Evolutionary conservation across 2,113 vertebrate species (phyloP).

Genomic region (Oreocharis arfaki): DNA sequence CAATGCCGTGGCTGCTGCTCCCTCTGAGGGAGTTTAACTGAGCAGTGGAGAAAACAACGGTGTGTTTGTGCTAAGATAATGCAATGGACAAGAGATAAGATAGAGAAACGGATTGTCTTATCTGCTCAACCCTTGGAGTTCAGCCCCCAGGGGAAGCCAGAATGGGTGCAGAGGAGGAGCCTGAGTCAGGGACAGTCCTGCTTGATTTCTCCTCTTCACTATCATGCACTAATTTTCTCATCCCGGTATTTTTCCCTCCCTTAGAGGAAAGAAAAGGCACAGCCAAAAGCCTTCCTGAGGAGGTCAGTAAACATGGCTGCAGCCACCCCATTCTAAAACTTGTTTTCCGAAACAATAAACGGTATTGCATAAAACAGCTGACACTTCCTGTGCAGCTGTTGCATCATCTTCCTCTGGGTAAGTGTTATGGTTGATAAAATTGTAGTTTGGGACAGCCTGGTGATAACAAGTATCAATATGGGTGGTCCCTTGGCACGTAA

Average conservation of each 20-base stretch:
- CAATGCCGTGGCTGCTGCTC: not conserved
- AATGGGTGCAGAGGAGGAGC: not conserved
- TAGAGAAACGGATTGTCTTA: not conserved
- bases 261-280: not conserved
- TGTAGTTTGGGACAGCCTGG: not conserved
- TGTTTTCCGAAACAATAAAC: not conserved
- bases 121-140: not conserved
- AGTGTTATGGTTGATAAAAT: not conserved
- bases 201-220: not conserved
- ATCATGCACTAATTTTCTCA: accelerated
- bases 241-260: not conserved
- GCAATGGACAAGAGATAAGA: not conserved
- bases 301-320: not conserved
- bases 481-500: not conserved
- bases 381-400: not conserved
- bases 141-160: not conserved
- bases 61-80: not conserved
- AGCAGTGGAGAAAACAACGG: not conserved
- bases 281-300: not conserved
- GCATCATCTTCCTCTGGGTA: not conserved
- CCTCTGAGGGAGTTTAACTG: not conserved
- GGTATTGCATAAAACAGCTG: not conserved
- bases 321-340: not conserved
- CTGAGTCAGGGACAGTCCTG: not conserved
- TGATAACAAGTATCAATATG: too few species aligned